Evolutionary conservation across 2,113 vertebrate species (phyloP).

Genomic region (Dromas ardeola): DNA sequence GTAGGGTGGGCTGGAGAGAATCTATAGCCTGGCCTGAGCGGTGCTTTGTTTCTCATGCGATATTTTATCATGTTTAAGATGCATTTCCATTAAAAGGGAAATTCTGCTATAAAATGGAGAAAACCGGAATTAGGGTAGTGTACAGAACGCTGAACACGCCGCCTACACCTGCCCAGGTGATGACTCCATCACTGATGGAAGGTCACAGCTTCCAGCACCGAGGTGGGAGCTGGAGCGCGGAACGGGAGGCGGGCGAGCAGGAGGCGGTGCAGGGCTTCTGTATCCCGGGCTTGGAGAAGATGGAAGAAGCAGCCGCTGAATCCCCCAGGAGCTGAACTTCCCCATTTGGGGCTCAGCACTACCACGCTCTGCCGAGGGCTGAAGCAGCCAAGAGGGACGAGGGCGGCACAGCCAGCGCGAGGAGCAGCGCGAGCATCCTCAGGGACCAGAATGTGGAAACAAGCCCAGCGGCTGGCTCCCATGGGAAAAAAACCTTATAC

Average conservation of each 20-base stretch:
- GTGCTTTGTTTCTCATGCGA: not conserved
- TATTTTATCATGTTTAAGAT: not conserved
- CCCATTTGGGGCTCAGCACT: not conserved
- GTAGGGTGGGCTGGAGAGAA: accelerated
- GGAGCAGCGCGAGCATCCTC: accelerated
- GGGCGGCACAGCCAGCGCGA: not conserved
- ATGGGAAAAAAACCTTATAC: not conserved
- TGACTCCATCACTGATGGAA: accelerated
- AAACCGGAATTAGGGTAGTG: not conserved
- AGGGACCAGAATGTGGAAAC: not conserved
- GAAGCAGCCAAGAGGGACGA: not conserved
- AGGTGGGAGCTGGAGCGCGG: not conserved
- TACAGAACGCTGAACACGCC: not conserved
- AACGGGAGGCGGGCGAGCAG: not conserved
- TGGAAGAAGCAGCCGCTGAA: not conserved
- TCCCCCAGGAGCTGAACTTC: not conserved
- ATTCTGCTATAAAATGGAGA: not conserved
- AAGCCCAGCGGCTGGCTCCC: not conserved
- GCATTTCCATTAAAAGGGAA: not conserved
- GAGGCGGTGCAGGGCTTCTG: not conserved
- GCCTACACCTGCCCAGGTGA: not conserved
- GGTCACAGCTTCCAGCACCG: not conserved
- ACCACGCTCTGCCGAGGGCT: not conserved
- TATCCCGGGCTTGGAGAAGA: not conserved
- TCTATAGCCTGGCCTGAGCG: not conserved